Conservation (phyloP, 1,140 invertebrate genomes). For the Reticulitermes speratus region DNA sequence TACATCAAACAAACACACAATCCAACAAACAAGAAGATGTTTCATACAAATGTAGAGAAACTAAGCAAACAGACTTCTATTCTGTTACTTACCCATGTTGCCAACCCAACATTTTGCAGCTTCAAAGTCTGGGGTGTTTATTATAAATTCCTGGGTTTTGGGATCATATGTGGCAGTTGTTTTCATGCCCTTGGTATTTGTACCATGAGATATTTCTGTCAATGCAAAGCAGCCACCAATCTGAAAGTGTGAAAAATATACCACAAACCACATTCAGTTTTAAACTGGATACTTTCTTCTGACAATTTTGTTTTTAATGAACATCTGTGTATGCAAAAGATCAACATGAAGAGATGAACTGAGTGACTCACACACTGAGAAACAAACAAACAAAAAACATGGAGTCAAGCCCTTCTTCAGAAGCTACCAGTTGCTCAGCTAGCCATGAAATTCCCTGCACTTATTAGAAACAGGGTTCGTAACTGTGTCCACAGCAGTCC, state of each 20-base stretch:
- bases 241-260: slow-evolving; percentile 42
- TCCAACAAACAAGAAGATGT: neutral
- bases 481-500: no score
- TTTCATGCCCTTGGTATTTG: slow-evolving; percentile 78
- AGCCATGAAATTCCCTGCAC: no score
- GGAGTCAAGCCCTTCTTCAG: no score
- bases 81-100: slow-evolving; percentile 50
- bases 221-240: slow-evolving; percentile 76
- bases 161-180: slow-evolving; percentile 80
- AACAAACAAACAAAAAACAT: no score
- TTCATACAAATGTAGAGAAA: neutral
- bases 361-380: no score
- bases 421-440: no score
- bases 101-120: slow-evolving; percentile 86
- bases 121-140: slow-evolving; percentile 81
- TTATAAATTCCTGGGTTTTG: slow-evolving; percentile 70
- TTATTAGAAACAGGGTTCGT: no score
- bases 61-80: no score
- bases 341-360: no score
- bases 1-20: neutral
- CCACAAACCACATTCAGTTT: slow-evolving; percentile 10
- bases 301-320: neutral
- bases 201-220: slow-evolving; percentile 86
- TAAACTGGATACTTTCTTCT: slow-evolving; percentile 21
- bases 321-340: neutral